phyloP scores from a whole-genome alignment of 2,113 vertebrate genomes.

The Macaca nemestrina region DNA sequence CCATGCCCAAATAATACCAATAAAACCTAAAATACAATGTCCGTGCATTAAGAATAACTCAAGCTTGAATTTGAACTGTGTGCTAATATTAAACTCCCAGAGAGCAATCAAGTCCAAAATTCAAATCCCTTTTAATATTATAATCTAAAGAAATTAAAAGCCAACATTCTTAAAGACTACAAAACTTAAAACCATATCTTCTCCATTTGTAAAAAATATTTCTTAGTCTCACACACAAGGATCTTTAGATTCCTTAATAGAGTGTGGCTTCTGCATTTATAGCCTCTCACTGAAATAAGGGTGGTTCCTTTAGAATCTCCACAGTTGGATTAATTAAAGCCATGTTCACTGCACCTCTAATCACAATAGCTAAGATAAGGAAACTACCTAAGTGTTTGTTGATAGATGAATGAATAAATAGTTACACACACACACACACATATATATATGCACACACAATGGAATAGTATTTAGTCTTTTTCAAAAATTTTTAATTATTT shows the following conservation, averaged over 20 bases:
- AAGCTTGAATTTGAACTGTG: conserved; percentile 1
- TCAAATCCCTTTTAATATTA: not conserved
- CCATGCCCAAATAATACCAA: not conserved
- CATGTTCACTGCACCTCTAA: not conserved
- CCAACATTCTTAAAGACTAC: not conserved
- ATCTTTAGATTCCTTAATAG: not conserved
- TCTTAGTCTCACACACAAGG: not conserved
- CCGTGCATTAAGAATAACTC: not conserved
- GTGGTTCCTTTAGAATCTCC: not conserved
- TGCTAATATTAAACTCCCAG: not conserved
- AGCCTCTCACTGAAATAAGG: not conserved
- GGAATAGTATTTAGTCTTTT: not conserved
- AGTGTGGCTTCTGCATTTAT: not conserved
- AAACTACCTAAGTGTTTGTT: not conserved
- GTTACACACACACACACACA: not conserved
- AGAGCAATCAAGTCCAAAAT: not conserved
- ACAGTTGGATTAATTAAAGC: not conserved
- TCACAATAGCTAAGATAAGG: not conserved
- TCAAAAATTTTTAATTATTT: too few relatives aligned
- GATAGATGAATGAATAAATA: not conserved
- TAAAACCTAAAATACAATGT: not conserved
- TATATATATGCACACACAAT: not conserved
- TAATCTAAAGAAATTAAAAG: conserved; percentile 9
- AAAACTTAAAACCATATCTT: conserved; percentile 7
- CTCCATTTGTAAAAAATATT: not conserved